Evolutionary conservation across 2,797 vertebrate species (phyloP).

Genomic region (Leptodactylus fallax): DNA sequence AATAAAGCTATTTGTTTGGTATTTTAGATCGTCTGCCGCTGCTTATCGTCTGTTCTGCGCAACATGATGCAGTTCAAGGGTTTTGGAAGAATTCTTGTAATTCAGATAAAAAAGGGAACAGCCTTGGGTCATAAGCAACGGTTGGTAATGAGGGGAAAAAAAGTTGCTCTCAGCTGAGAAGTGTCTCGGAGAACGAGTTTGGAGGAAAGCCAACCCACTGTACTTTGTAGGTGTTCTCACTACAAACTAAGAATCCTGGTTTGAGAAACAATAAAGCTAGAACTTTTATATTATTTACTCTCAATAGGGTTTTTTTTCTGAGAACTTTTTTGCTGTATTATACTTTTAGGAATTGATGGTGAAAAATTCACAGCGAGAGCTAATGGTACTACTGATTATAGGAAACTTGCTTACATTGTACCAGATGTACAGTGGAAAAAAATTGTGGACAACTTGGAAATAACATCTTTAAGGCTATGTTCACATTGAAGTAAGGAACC

Average conservation of each 20-base stretch:
- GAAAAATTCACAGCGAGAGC: neutral
- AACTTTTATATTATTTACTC: conserved; percentile 48
- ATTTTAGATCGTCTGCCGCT: conserved; percentile 10
- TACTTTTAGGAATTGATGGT: neutral
- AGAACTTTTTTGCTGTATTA: conserved; percentile 20
- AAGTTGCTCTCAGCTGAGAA: conserved; percentile 46
- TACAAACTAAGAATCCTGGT: conserved; percentile 28
- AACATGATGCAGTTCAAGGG: conserved; percentile 20
- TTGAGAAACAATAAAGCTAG: conserved; percentile 37
- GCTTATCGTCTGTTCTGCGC: conserved; percentile 32
- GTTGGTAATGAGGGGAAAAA: conserved; percentile 53
- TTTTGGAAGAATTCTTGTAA: conserved; percentile 44
- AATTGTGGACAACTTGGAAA: too few relatives aligned
- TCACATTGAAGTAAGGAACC: too few relatives aligned
- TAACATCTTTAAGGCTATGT: too few relatives aligned
- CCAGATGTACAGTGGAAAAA: too few relatives aligned
- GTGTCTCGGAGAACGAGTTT: conserved; percentile 46
- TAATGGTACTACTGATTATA: neutral
- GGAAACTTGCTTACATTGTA: neutral
- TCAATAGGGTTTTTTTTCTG: neutral
- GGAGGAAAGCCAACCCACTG: conserved; percentile 38
- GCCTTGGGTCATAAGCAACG: conserved; percentile 43
- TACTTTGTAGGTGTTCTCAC: conserved; percentile 48
- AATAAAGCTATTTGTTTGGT: conserved; percentile 29
- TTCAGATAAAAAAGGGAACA: conserved; percentile 44